Evolutionary conservation across 2,113 vertebrate species (phyloP), one percentile per base, ranked within the genome.

Genomic region (Hippocampus zosterae): DNA sequence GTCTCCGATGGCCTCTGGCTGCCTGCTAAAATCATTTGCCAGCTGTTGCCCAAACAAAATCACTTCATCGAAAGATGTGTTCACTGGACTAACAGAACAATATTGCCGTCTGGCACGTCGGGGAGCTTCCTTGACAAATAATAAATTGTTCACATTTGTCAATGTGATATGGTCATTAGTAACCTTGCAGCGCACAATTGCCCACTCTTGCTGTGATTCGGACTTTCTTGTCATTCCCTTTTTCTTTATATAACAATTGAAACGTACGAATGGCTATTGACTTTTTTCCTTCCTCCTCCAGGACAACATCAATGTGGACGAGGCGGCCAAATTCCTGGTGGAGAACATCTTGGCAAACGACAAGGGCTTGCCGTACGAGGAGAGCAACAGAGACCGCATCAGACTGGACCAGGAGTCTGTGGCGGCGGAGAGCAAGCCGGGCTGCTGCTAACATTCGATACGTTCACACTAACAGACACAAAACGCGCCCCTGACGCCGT

Each of bases 281-380:
- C 52, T 55, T 9, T n/a, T 21, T 29, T 79, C 6, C 65, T 29
- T 79, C 6, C 65, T 75, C 71, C 33, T 83, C n/a, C 79, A 99
- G 98, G 96, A 99, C 82, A 98, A 99, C 79, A 92, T 98, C 77
- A 99, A 99, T 56, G 96, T 99, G 63, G 97, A 99, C 0, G 96
- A 98, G 83, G 97, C 97, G 1, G 93, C 95, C n/a, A 93, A 92
- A 57, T 98, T 97, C 89, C 91, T 99, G 85, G 96, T 99, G 85
- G 95, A 96, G 85, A 95, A 95, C 74, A 96, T 99, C 80, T 93
- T 99, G 75, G 86, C 89, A 16, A 97, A 95, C 42, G 93, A 94
- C 78, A 95, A 94, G 88, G 90, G 88, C 71, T 92, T 96, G 81
- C 93, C 94, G 0, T 93, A 89, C 7, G 96, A 99, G 85, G 95